A percentile compares a stretch with the other conserved stretches of the same genome.
Evolutionary conservation across 1,140 invertebrate species (phyloP).

Genomic region (Cherax destructor): DNA sequence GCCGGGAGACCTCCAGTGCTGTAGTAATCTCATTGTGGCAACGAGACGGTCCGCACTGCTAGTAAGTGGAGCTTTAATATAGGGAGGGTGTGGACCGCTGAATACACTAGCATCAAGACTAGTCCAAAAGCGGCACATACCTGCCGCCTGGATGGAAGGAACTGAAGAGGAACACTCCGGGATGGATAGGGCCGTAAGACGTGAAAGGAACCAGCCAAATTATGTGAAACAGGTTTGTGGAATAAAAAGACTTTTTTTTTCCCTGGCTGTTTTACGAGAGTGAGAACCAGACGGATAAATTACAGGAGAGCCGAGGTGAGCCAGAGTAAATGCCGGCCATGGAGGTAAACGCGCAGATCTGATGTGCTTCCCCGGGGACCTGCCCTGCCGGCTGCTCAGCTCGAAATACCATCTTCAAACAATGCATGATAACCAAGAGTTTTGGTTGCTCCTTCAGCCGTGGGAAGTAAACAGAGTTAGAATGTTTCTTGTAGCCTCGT

Average conservation of each 20-base stretch:
- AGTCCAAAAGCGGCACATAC: background rate
- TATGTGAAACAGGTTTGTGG: conserved; percentile 27
- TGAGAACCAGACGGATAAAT: background rate
- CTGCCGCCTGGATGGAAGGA: background rate
- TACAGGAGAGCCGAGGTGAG: background rate
- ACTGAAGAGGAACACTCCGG: background rate
- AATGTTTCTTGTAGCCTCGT: too few relatives aligned
- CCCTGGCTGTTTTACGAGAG: background rate
- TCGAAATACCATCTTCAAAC: too few relatives aligned
- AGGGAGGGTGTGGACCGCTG: background rate
- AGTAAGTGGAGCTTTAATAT: too few relatives aligned
- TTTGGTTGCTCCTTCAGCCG: too few relatives aligned
- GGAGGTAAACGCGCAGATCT: background rate
- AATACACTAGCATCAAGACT: background rate
- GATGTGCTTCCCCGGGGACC: too few relatives aligned
- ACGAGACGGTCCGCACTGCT: background rate
- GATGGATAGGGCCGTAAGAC: background rate
- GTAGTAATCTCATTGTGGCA: background rate
- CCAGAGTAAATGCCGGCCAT: background rate
- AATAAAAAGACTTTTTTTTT: background rate
- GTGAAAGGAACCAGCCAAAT: background rate
- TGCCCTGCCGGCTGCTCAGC: too few relatives aligned
- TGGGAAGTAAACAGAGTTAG: too few relatives aligned
- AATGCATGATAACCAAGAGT: too few relatives aligned
- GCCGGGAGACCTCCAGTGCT: background rate